phyloP scores from a whole-genome alignment of 2,888 invertebrate genomes.

The Brachynemurus nebulosus region DNA sequence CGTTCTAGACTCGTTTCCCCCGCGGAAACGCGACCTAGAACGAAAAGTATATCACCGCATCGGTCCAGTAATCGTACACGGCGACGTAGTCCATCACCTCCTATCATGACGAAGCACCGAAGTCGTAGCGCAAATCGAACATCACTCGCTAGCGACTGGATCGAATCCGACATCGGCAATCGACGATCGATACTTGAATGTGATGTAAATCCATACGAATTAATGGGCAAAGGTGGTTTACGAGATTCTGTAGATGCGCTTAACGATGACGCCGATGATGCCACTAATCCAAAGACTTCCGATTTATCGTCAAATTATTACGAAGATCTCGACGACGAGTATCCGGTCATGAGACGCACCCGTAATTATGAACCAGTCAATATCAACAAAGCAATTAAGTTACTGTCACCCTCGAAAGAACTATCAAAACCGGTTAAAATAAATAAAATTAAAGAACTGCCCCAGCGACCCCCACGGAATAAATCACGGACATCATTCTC shows the following conservation, averaged over 20 bases:
- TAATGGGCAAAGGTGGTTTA: slow-evolving; percentile 40
- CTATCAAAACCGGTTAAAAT: neutral
- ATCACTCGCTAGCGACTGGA: slow-evolving; percentile 34
- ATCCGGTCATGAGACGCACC: neutral
- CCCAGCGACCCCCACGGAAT: slow-evolving; percentile 21
- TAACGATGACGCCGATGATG: slow-evolving; percentile 10
- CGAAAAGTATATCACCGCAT: slow-evolving; percentile 43
- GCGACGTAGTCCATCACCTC: slow-evolving; percentile 29
- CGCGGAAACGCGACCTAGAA: slow-evolving; percentile 24
- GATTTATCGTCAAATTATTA: neutral
- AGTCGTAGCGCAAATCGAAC: slow-evolving; percentile 38
- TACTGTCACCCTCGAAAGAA: slow-evolving; percentile 6
- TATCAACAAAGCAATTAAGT: slow-evolving; percentile 9
- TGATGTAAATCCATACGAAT: slow-evolving; percentile 71
- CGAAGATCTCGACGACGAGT: neutral
- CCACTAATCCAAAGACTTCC: neutral
- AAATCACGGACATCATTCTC: no score
- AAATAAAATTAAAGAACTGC: neutral
- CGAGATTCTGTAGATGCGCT: slow-evolving; percentile 25
- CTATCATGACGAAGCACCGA: slow-evolving; percentile 32
- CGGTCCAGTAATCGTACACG: slow-evolving; percentile 39
- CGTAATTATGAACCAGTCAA: neutral
- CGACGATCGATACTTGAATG: slow-evolving; percentile 67
- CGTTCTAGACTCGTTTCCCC: slow-evolving; percentile 58
- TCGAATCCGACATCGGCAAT: slow-evolving; percentile 23